Conservation (phyloP, 2,113 vertebrate genomes). For the Hystrix brachyura region DNA sequence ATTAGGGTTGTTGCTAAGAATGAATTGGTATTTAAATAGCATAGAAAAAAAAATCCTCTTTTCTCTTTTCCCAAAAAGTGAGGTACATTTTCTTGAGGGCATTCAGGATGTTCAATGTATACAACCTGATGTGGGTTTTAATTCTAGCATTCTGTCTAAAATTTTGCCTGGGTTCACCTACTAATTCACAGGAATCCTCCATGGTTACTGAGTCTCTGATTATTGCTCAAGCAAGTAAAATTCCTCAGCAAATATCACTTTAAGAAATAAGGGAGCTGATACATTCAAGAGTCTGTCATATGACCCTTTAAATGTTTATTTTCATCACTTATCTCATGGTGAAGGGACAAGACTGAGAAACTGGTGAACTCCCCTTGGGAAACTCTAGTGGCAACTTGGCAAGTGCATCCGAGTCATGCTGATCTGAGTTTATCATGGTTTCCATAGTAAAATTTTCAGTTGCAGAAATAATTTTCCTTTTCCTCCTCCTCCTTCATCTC, state of each 20-base stretch:
- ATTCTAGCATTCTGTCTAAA: neutral
- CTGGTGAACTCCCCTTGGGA: neutral
- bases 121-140: too few species aligned
- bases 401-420: neutral
- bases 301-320: neutral
- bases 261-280: neutral
- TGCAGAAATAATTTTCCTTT: neutral
- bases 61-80: neutral
- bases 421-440: neutral
- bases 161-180: neutral
- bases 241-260: neutral
- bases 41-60: neutral
- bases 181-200: neutral
- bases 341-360: neutral
- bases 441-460: neutral
- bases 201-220: neutral
- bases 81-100: neutral
- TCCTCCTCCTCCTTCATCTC: neutral
- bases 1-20: neutral
- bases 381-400: neutral
- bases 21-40: neutral
- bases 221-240: constrained; percentile 29
- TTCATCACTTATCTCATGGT: neutral
- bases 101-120: too few species aligned
- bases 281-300: neutral